A percentile compares a stretch with the other conserved stretches of the same genome.
Evolutionary conservation across 1,140 invertebrate genomes (phyloP).

Genomic region (Tetranychus urticae): DNA sequence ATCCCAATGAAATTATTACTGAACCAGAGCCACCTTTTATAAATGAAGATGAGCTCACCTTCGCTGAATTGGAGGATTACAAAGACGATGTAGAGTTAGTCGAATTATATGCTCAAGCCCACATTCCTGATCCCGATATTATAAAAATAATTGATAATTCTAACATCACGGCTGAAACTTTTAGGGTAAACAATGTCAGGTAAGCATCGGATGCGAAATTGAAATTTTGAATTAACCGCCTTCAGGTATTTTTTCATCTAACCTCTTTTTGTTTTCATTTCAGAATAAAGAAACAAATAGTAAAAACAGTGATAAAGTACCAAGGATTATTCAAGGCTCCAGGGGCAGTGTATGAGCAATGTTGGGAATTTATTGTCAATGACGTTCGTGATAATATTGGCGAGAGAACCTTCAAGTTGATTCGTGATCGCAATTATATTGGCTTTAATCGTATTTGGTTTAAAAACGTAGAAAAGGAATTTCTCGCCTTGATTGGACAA

Average conservation of each 20-base stretch:
- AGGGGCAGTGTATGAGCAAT: not conserved
- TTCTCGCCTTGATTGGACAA: not conserved
- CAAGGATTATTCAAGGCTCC: not conserved
- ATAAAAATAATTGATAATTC: not conserved
- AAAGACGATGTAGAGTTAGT: not conserved
- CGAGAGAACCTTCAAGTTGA: not conserved
- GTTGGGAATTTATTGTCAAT: not conserved
- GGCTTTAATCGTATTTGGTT: not conserved
- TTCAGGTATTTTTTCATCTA: not conserved
- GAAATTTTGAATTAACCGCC: not conserved
- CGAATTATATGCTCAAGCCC: not conserved
- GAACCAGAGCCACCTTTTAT: no score
- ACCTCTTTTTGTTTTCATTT: not conserved
- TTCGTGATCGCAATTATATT: not conserved
- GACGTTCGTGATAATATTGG: not conserved
- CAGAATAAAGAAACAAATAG: not conserved
- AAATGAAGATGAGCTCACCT: not conserved
- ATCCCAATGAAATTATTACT: not conserved
- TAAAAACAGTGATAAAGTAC: not conserved
- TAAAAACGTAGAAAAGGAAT: not conserved
- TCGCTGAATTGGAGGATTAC: not conserved
- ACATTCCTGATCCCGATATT: not conserved
- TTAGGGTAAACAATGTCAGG: not conserved
- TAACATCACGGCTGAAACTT: not conserved
- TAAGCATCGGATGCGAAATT: not conserved